phyloP scores from a whole-genome alignment of 2,797 vertebrate species.

The Dendrocincla fuliginosa region DNA sequence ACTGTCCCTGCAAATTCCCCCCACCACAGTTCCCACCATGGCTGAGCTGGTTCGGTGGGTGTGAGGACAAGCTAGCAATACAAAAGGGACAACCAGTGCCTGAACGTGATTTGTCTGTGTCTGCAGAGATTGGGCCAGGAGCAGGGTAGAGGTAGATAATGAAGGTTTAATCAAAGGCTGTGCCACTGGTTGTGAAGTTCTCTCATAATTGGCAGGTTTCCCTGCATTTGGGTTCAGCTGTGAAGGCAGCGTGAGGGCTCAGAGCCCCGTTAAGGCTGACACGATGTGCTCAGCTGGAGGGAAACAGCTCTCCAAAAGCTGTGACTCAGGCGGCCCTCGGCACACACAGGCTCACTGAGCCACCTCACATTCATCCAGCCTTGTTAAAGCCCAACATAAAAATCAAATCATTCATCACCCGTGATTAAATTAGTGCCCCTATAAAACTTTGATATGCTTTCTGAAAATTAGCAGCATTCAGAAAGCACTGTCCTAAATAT shows the following conservation, averaged over 20 bases:
- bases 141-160: background rate
- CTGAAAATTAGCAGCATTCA: conserved; percentile 14
- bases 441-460: conserved; percentile 44
- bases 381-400: conserved; percentile 10
- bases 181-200: background rate
- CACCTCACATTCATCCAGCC: background rate
- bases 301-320: background rate
- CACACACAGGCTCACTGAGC: background rate
- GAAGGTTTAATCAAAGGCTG: background rate
- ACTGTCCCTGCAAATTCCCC: background rate
- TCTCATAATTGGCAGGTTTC: background rate
- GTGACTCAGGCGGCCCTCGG: background rate
- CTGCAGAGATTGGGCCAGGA: background rate
- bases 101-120: background rate
- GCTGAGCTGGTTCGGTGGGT: background rate
- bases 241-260: background rate
- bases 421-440: conserved; percentile 34
- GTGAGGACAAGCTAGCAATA: background rate
- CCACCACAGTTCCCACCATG: rapidly evolving
- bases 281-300: background rate
- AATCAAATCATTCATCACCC: conserved; percentile 6
- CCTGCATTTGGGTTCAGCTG: background rate
- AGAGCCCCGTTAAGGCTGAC: background rate
- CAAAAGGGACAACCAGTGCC: background rate
- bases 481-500: conserved; percentile 8